A percentile compares a stretch with the other conserved stretches of the same genome.
Evolutionary conservation across 2,888 invertebrate species (phyloP).

Genomic region (Drosophila anomelani): DNA sequence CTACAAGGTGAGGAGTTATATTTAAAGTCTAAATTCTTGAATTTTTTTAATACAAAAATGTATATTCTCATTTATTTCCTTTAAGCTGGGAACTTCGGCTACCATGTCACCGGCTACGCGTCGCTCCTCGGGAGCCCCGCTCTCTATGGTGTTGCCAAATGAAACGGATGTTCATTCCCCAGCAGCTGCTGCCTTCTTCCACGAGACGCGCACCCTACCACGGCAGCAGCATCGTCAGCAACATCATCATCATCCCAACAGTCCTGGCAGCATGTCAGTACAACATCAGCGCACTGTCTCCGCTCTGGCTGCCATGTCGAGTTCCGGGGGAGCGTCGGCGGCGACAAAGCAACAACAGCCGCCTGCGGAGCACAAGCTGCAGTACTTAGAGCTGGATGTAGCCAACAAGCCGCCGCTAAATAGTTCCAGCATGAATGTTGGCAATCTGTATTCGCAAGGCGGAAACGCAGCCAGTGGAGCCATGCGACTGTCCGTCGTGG

Average conservation of each 20-base stretch:
- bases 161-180: constrained; percentile 72
- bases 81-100: constrained; percentile 63
- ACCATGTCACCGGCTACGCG: constrained; percentile 77
- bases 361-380: constrained; percentile 85
- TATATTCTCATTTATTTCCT: too few relatives aligned
- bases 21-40: too few relatives aligned
- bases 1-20: constrained; percentile 83
- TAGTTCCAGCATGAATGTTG: constrained; percentile 80
- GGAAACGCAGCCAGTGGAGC: constrained; percentile 49
- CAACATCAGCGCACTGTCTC: constrained; percentile 81
- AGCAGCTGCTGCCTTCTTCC: constrained; percentile 54
- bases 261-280: constrained; percentile 67
- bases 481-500: constrained; percentile 71
- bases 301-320: constrained; percentile 72
- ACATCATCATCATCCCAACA: constrained; percentile 50
- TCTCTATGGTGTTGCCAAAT: constrained; percentile 79
- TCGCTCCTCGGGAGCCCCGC: constrained; percentile 79
- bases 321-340: constrained; percentile 1
- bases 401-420: constrained; percentile 85
- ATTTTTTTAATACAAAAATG: not conserved
- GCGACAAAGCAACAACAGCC: constrained; percentile 18
- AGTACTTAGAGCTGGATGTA: constrained; percentile 94
- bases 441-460: constrained; percentile 75
- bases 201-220: constrained; percentile 83
- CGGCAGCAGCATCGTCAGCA: constrained; percentile 74